Conservation (phyloP, 2,888 invertebrate species). For the Deilephila porcellus region DNA sequence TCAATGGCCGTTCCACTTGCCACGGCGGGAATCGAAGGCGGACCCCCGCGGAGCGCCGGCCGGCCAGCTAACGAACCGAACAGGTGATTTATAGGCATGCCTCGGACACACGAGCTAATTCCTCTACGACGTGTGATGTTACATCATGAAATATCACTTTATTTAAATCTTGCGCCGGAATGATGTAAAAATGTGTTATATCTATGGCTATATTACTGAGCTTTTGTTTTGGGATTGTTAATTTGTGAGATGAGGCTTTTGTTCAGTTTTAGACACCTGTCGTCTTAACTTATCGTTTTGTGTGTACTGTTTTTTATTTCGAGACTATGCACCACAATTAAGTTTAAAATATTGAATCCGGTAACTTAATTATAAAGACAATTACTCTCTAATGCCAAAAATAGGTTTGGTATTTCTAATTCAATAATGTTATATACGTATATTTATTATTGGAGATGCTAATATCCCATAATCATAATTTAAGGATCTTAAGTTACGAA, state of each 20-base stretch:
- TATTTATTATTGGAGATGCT: too few species aligned
- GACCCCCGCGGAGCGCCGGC: conserved; percentile 75
- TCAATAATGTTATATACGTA: too few species aligned
- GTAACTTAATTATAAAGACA: too few species aligned
- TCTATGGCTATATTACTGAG: neutral
- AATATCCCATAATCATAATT: too few species aligned
- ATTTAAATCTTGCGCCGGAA: conserved; percentile 41
- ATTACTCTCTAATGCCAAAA: too few species aligned
- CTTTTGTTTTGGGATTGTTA: conserved; percentile 13
- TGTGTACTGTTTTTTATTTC: neutral
- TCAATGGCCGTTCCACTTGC: conserved; percentile 75
- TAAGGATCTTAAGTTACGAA: neutral
- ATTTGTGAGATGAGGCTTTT: neutral
- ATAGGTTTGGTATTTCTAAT: too few species aligned
- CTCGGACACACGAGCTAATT: conserved; percentile 67
- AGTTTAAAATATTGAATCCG: too few species aligned
- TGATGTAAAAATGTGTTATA: conserved; percentile 20
- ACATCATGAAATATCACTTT: conserved; percentile 63
- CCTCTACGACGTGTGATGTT: conserved; percentile 77
- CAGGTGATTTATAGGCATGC: conserved; percentile 72
- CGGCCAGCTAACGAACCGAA: conserved; percentile 81
- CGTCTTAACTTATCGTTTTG: neutral
- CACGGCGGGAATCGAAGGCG: conserved; percentile 74
- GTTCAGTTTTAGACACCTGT: neutral
- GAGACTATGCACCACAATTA: neutral